phyloP scores from a whole-genome alignment of 2,797 vertebrate species.

The Tragopan temminckii region DNA sequence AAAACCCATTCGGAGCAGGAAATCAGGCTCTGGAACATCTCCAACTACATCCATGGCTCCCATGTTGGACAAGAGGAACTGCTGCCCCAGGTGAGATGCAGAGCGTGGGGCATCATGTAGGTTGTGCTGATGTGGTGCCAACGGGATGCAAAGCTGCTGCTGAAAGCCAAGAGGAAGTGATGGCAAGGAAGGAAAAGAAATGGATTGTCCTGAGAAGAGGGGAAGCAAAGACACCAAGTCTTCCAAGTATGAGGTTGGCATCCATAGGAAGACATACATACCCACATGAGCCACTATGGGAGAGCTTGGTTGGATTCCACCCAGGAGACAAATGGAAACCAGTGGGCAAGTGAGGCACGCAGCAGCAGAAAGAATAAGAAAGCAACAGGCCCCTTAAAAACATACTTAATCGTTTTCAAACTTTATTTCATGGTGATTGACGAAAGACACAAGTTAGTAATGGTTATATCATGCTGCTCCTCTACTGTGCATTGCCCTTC shows the following conservation, averaged over 20 bases:
- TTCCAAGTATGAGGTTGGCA: rapidly evolving
- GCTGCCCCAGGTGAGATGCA: not conserved
- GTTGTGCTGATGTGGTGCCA: rapidly evolving
- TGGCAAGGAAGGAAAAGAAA: not conserved
- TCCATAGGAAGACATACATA: rapidly evolving
- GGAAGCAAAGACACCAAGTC: not conserved
- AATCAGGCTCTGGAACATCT: not conserved
- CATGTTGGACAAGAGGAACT: not conserved
- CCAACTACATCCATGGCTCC: not conserved
- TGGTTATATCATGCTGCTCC: conserved; percentile 90
- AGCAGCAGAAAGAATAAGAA: not conserved
- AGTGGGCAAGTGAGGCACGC: not conserved
- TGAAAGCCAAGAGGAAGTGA: not conserved
- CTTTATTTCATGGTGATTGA: conserved; percentile 96
- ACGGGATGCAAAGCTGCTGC: not conserved
- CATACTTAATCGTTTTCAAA: conserved; percentile 83
- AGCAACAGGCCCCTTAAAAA: conserved; percentile 31
- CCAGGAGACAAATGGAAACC: not conserved
- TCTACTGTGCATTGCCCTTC: conserved; percentile 85
- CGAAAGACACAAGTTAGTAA: conserved; percentile 97
- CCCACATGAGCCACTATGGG: rapidly evolving
- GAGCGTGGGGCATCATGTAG: not conserved
- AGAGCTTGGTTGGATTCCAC: not conserved
- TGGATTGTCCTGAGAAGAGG: not conserved
- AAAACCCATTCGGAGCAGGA: not conserved